Base-by-base conservation (phyloP, 2,797 vertebrate genomes). In the Neomorphus geoffroyi region DNA sequence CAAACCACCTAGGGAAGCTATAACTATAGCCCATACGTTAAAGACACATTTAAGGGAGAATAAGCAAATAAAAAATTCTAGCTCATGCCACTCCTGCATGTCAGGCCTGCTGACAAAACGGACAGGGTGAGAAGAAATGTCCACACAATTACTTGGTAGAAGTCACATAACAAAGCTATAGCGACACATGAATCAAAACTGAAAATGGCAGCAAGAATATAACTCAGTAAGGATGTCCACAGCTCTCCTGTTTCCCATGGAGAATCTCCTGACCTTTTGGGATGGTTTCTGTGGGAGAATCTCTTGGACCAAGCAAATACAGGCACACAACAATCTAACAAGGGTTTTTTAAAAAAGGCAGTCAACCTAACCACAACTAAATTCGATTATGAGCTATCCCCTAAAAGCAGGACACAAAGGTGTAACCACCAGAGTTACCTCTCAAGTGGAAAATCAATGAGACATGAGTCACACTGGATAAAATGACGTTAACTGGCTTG, bases 401-500 rank as follows among this genome's bases (percentile, higher is more conserved):
- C 50, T 69, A 72, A 86, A 65, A 93, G 58, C 28, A 86, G 27
- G 27, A 88, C 73, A 81, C 54, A 75, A 88, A 88, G 33, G 41
- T 69, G 45, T 93, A 33, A 75, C 43, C 41, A 79, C 37, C 21
- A 80, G 69, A 80, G 72, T 43, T 93, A 61, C 51, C 46, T 83
- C 61, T 90, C 80, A 92, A 84, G 73, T 79, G 41, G 73, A 90
- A 95, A 93, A 94, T 92, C 88, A 86, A 86, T 71, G 66, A 86
- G 75, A 89, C 66, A 17, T n/a, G 58, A 93, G 62, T 79, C 88
- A 81, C 65, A 54, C 50, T 32, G n/a, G 58, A 78, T 69, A 83
- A 88, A 90, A n/a, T 15, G 10, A 88, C 73, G 94, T 43, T 37
- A 83, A 71, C 62, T 41, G 17, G 60, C 39, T 33, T 80, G 64